Evolutionary conservation across 2,888 invertebrate species (phyloP).

Genomic region (Ethmia dodecea): DNA sequence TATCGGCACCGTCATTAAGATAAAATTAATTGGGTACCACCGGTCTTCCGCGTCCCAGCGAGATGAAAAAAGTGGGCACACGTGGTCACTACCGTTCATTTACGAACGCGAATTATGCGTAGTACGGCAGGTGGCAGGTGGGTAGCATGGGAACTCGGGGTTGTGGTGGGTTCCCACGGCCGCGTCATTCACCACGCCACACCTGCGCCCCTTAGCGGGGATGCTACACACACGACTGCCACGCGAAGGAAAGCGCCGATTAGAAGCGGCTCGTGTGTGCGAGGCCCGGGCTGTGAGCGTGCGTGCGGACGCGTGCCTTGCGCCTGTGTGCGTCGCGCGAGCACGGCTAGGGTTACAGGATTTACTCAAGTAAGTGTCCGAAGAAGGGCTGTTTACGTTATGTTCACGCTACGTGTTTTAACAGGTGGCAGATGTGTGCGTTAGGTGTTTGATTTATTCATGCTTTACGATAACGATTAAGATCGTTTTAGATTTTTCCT

Average conservation of each 20-base stretch:
- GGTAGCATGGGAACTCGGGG: constrained; percentile 68
- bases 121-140: constrained; percentile 75
- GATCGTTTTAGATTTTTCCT: constrained; percentile 1
- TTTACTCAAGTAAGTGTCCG: constrained; percentile 45
- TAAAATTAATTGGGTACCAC: constrained; percentile 65
- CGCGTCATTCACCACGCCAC: constrained; percentile 66
- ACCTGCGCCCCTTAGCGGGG: constrained; percentile 75
- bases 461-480: constrained; percentile 15
- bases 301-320: constrained; percentile 23
- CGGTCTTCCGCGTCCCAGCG: constrained; percentile 67
- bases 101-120: constrained; percentile 77
- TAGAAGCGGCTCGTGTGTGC: constrained; percentile 48
- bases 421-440: constrained; percentile 18
- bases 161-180: constrained; percentile 70
- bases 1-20: constrained; percentile 49
- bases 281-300: constrained; percentile 27
- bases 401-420: constrained; percentile 26
- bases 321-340: constrained; percentile 16
- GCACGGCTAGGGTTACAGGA: constrained; percentile 39
- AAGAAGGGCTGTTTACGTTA: constrained; percentile 45
- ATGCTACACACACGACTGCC: constrained; percentile 68
- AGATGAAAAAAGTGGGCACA: constrained; percentile 62
- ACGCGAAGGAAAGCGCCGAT: constrained; percentile 70
- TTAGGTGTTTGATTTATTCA: constrained; percentile 17
- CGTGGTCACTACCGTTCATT: constrained; percentile 78